Evolutionary conservation across 2,797 vertebrate species (phyloP).

Genomic region (Glyptemys insculpta): DNA sequence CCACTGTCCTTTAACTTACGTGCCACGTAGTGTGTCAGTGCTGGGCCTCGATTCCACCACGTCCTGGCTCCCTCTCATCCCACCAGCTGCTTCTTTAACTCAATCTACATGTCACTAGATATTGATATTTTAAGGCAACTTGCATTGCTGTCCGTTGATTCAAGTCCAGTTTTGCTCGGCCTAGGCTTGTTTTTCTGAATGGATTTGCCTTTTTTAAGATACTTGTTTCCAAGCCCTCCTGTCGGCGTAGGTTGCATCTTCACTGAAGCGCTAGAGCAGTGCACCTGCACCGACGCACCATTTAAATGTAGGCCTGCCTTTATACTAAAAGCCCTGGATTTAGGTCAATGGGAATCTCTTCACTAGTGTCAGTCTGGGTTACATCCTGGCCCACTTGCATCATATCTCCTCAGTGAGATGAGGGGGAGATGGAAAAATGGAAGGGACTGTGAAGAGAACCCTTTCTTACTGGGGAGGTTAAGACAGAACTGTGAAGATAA

Average conservation of each 20-base stretch:
- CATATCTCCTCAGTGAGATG: background rate
- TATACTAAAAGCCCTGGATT: background rate
- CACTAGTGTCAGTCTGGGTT: background rate
- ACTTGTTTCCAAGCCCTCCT: fast-evolving
- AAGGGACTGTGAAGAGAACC: background rate
- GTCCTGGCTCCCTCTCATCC: background rate
- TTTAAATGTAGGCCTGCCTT: no score
- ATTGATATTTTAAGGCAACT: background rate
- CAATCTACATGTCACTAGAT: background rate
- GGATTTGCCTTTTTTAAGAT: background rate
- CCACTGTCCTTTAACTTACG: fast-evolving
- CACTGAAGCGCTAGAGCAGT: background rate
- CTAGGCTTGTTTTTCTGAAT: background rate
- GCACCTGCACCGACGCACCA: background rate
- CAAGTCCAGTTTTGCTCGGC: background rate
- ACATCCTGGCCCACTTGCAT: background rate
- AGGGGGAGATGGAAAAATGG: background rate
- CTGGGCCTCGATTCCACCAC: background rate
- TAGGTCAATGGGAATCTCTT: background rate
- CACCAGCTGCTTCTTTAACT: background rate
- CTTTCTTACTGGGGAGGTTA: background rate
- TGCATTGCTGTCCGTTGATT: background rate
- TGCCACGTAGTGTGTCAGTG: background rate
- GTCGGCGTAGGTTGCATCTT: background rate
- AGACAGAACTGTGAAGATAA: fast-evolving